Evolutionary conservation across 1,140 invertebrate genomes (phyloP).

Genomic region (Drosophila melanogaster): DNA sequence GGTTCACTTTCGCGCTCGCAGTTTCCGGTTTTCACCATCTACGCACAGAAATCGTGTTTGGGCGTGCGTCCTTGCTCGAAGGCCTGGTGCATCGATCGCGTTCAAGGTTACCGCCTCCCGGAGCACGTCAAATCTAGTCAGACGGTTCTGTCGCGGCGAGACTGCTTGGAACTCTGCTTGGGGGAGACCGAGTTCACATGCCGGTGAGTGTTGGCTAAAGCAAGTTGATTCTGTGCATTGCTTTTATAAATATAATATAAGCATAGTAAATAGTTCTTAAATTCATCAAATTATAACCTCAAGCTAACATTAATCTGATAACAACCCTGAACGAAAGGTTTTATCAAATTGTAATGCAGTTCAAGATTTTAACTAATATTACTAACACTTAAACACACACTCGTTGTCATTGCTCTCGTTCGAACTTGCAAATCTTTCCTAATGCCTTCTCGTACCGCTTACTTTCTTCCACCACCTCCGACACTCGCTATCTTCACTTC

Average conservation of each 20-base stretch:
- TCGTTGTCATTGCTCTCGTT: slow-evolving; percentile 24
- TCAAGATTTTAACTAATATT: background rate
- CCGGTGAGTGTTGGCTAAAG: slow-evolving; percentile 88
- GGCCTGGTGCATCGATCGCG: slow-evolving; percentile 96
- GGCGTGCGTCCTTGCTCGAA: slow-evolving; percentile 93
- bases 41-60: slow-evolving; percentile 96
- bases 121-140: slow-evolving; percentile 90
- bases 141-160: slow-evolving; percentile 90
- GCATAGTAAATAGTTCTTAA: too few species aligned
- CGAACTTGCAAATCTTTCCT: slow-evolving; percentile 35
- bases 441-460: slow-evolving; percentile 46
- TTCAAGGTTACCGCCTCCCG: slow-evolving; percentile 92
- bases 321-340: too few species aligned
- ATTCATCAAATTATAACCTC: too few species aligned
- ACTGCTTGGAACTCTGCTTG: slow-evolving; percentile 95
- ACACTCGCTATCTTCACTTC: slow-evolving; percentile 28
- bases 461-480: slow-evolving; percentile 36
- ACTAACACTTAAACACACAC: slow-evolving; percentile 10
- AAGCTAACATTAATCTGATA: too few species aligned
- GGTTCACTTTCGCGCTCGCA: slow-evolving; percentile 95
- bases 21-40: slow-evolving; percentile 97
- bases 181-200: slow-evolving; percentile 95
- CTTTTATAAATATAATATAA: too few species aligned
- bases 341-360: too few species aligned
- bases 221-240: too few species aligned